A percentile compares a stretch with the other conserved stretches of the same genome.
These are phyloP conservation scores for Spodoptera litura DNA, from an alignment of 1,140 invertebrate species.

Conservation along the genomic window DNA sequence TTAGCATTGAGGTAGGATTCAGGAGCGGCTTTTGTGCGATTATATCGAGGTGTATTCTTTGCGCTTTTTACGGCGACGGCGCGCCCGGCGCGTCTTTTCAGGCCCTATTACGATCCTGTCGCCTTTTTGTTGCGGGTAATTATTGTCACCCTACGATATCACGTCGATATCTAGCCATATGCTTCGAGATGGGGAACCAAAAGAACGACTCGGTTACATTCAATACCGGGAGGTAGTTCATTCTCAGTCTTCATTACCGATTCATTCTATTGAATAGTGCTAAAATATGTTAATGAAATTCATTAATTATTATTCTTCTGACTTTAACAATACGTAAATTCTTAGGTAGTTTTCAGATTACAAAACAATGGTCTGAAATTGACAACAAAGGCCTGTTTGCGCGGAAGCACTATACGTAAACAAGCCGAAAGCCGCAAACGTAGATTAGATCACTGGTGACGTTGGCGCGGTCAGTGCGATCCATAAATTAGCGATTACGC, in stretches of 20 bases:
- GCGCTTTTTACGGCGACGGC: slow-evolving; percentile 82
- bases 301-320: slow-evolving; percentile 29
- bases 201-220: slow-evolving; percentile 18
- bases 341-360: slow-evolving; percentile 20
- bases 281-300: neutral
- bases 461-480: slow-evolving; percentile 58
- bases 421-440: slow-evolving; percentile 34
- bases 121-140: slow-evolving; percentile 82
- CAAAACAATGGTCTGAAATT: slow-evolving; percentile 17
- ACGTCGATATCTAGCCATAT: slow-evolving; percentile 41
- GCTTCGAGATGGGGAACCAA: neutral
- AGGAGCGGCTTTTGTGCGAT: slow-evolving; percentile 85
- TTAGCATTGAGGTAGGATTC: slow-evolving; percentile 85
- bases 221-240: neutral
- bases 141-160: slow-evolving; percentile 61
- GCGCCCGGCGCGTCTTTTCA: slow-evolving; percentile 71
- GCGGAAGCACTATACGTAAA: slow-evolving; percentile 25
- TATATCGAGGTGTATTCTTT: slow-evolving; percentile 86
- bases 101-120: slow-evolving; percentile 78
- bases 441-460: slow-evolving; percentile 65
- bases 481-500: slow-evolving; percentile 83
- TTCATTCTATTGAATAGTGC: neutral
- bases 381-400: slow-evolving; percentile 19
- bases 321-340: neutral
- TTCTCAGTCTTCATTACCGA: neutral